Conservation (phyloP, 2,113 vertebrate genomes). For the Leucosticte australis region DNA sequence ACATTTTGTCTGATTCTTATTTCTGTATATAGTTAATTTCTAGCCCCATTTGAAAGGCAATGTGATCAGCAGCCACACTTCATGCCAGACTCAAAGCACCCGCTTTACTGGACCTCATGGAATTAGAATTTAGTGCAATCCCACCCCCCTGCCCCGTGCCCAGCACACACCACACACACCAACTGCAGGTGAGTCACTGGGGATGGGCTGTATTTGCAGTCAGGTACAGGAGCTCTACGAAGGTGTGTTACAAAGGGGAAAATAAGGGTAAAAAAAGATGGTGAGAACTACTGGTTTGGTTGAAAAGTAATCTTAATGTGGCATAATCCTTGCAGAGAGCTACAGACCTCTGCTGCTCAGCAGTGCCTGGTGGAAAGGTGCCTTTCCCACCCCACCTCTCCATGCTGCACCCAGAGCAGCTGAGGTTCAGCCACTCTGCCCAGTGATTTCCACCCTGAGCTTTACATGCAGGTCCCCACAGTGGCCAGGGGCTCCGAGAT, state of each 20-base stretch:
- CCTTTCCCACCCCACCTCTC: neutral
- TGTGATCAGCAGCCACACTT: conserved; percentile 23
- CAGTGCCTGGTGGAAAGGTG: neutral
- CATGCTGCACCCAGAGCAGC: neutral
- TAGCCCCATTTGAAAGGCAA: conserved; percentile 37
- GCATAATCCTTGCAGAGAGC: neutral
- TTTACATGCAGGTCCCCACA: neutral
- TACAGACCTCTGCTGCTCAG: neutral
- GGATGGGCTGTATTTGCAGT: neutral
- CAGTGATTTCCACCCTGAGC: neutral
- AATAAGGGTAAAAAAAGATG: neutral
- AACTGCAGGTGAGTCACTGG: conserved; percentile 17
- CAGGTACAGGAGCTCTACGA: neutral
- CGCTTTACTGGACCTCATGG: neutral
- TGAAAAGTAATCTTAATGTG: neutral
- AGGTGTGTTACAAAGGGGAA: neutral
- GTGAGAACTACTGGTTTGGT: neutral
- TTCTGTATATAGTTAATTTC: neutral
- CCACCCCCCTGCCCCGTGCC: neutral
- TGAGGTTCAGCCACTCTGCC: neutral
- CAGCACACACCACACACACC: conserved; percentile 51
- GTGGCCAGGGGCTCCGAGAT: neutral
- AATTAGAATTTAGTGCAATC: neutral
- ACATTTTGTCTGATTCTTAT: neutral
- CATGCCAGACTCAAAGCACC: conserved; percentile 55